Percentiles rank a stretch among this genome's conserved stretches.
Evolutionary conservation across 2,888 invertebrate species (phyloP).

Genomic region (Conistra vaccinii): DNA sequence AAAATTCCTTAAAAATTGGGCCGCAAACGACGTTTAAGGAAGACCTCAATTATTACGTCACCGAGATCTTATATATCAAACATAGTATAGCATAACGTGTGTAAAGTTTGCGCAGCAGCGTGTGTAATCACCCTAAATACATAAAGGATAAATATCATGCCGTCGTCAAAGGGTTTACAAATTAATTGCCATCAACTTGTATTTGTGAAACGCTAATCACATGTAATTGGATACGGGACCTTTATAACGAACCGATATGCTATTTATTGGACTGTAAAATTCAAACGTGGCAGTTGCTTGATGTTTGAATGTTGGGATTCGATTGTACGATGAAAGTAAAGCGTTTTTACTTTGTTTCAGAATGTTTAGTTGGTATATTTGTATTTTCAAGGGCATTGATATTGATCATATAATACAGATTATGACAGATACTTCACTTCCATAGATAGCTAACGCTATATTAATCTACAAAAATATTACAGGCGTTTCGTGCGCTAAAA

Average conservation of each 20-base stretch:
- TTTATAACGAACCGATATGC: slow-evolving; percentile 52
- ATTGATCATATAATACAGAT: no score
- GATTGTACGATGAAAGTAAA: background rate
- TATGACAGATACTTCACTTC: no score
- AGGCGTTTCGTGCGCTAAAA: no score
- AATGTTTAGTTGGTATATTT: no score
- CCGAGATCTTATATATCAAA: slow-evolving; percentile 4
- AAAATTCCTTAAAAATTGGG: background rate
- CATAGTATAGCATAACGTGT: background rate
- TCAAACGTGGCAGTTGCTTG: slow-evolving; percentile 14
- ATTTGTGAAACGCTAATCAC: slow-evolving; percentile 62
- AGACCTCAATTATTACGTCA: slow-evolving; percentile 1
- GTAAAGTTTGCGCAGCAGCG: slow-evolving; percentile 33
- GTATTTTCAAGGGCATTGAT: no score
- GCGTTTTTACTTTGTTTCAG: background rate
- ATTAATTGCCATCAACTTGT: slow-evolving; percentile 62
- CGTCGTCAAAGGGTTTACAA: slow-evolving; percentile 60
- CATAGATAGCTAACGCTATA: no score
- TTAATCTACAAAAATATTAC: no score
- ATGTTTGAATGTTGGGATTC: slow-evolving; percentile 12
- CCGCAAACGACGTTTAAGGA: background rate
- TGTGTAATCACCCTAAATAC: slow-evolving; percentile 58
- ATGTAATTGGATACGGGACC: slow-evolving; percentile 64
- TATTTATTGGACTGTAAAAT: slow-evolving; percentile 62
- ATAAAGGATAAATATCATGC: slow-evolving; percentile 56